Conservation (phyloP, 1,140 invertebrate species). For the Rhyzopertha dominica region DNA sequence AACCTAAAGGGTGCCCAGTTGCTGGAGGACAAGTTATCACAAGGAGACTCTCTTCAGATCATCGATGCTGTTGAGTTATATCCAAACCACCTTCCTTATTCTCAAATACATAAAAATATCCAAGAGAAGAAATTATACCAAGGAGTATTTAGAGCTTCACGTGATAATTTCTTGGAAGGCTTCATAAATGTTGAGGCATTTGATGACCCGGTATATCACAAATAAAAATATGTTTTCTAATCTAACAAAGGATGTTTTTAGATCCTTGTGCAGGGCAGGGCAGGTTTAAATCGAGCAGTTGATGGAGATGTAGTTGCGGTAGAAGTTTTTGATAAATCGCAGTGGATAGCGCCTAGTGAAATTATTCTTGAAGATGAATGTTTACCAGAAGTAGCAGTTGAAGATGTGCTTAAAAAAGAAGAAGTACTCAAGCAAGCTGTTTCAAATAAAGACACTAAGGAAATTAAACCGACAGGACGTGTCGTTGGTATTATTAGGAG, state of each 20-base stretch:
- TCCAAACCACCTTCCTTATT: slow-evolving; percentile 77
- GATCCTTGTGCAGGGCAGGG: slow-evolving; percentile 85
- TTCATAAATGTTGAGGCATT: slow-evolving; percentile 73
- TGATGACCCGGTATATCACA: slow-evolving; percentile 63
- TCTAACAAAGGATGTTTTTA: slow-evolving; percentile 42
- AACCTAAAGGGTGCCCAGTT: slow-evolving; percentile 49
- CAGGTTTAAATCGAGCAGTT: slow-evolving; percentile 88
- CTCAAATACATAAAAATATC: slow-evolving; percentile 73
- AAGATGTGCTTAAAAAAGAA: slow-evolving; percentile 58
- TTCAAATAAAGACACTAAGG: slow-evolving; percentile 37
- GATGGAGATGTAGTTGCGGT: slow-evolving; percentile 94
- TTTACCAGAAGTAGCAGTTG: slow-evolving; percentile 56
- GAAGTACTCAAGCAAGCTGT: slow-evolving; percentile 39
- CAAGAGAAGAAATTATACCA: slow-evolving; percentile 73
- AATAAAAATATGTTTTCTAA: background rate
- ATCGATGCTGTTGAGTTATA: slow-evolving; percentile 64
- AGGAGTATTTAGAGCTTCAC: slow-evolving; percentile 76
- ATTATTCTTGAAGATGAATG: slow-evolving; percentile 80
- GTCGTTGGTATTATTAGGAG: slow-evolving; percentile 93
- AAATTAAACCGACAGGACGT: slow-evolving; percentile 72
- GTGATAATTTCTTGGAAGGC: slow-evolving; percentile 95
- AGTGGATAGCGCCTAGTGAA: slow-evolving; percentile 86
- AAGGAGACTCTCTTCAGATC: slow-evolving; percentile 59
- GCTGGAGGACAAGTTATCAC: slow-evolving; percentile 75
- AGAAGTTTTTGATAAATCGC: slow-evolving; percentile 79